phyloP scores from a whole-genome alignment of 1,140 invertebrate species.

The Drosophila lowei region DNA sequence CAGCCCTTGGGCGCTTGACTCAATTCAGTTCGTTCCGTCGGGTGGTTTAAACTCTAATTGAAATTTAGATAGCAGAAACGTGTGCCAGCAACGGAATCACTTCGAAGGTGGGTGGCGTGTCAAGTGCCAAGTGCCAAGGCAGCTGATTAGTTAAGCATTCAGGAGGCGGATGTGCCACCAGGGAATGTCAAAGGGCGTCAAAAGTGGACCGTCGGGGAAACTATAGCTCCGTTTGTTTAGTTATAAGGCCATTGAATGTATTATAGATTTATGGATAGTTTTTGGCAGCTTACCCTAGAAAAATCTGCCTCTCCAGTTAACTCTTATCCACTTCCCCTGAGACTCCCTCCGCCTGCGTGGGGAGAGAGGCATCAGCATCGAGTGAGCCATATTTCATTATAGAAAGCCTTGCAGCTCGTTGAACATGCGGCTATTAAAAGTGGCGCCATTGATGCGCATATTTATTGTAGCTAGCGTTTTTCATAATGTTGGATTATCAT shows the following conservation, averaged over 20 bases:
- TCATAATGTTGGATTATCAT: constrained; percentile 81
- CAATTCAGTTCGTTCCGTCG: constrained; percentile 2
- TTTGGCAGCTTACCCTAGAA: too few species aligned
- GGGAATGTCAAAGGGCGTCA: constrained; percentile 12
- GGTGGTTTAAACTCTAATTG: constrained; percentile 58
- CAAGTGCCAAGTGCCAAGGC: constrained; percentile 16
- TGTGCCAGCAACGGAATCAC: constrained; percentile 33
- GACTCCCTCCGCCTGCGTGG: neutral
- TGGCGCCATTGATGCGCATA: constrained; percentile 67
- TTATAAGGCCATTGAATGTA: too few species aligned
- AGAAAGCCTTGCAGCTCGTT: constrained; percentile 46
- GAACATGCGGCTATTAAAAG: constrained; percentile 69
- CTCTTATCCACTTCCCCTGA: neutral
- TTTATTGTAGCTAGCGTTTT: constrained; percentile 70
- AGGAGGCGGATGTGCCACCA: constrained; percentile 6
- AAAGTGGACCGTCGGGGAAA: too few species aligned
- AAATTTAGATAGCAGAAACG: constrained; percentile 67
- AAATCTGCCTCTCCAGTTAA: too few species aligned
- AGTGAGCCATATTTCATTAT: constrained; percentile 57
- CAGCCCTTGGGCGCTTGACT: constrained; percentile 1
- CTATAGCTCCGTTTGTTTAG: too few species aligned
- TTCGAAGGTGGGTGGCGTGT: neutral
- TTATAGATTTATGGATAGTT: too few species aligned
- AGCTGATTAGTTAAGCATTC: constrained; percentile 32
- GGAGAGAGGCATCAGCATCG: constrained; percentile 1